phyloP scores from a whole-genome alignment of 37 sponge, comb jelly and placozoan genomes.

The Crambe crambe region DNA sequence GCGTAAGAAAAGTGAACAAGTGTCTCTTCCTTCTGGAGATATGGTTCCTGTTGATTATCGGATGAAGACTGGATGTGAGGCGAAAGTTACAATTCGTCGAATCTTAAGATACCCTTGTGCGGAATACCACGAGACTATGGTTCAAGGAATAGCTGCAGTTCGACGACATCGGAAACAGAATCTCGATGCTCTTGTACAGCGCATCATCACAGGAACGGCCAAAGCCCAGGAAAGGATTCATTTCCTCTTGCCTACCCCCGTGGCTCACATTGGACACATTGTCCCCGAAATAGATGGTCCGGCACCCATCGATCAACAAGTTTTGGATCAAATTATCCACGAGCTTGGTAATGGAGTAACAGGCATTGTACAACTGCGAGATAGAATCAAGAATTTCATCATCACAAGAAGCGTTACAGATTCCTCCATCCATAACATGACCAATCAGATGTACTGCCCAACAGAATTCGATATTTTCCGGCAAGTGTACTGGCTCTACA shows the following conservation, averaged over 20 bases:
- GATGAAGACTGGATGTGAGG: slow-evolving; percentile 56
- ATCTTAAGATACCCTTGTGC: slow-evolving; percentile 66
- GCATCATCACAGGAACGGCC: slow-evolving; percentile 54
- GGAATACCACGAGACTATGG: slow-evolving; percentile 18
- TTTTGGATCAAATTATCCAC: slow-evolving; percentile 35
- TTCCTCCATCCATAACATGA: slow-evolving; percentile 12
- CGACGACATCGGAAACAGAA: slow-evolving; percentile 54
- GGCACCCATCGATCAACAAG: slow-evolving; percentile 22
- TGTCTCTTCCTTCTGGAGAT: slow-evolving; percentile 49
- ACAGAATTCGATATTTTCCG: slow-evolving; percentile 57
- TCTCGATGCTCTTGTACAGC: slow-evolving; percentile 62
- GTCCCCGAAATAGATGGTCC: slow-evolving; percentile 52
- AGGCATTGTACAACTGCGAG: slow-evolving; percentile 32
- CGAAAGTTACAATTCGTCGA: slow-evolving; percentile 64
- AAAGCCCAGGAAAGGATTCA: slow-evolving; percentile 73
- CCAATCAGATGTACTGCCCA: slow-evolving; percentile 40
- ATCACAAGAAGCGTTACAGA: slow-evolving; percentile 38
- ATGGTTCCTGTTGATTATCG: slow-evolving; percentile 42
- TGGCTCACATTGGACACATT: slow-evolving; percentile 71
- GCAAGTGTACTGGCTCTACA: slow-evolving; percentile 78
- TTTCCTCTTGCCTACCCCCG: slow-evolving; percentile 70
- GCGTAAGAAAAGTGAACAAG: slow-evolving; percentile 38
- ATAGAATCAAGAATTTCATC: slow-evolving; percentile 36
- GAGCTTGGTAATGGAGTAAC: slow-evolving; percentile 47
- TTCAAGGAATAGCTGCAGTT: slow-evolving; percentile 43